These are phyloP conservation scores for Chydorus sphaericus DNA, from an alignment of 2,888 invertebrate genomes.

Conservation along the genomic window DNA sequence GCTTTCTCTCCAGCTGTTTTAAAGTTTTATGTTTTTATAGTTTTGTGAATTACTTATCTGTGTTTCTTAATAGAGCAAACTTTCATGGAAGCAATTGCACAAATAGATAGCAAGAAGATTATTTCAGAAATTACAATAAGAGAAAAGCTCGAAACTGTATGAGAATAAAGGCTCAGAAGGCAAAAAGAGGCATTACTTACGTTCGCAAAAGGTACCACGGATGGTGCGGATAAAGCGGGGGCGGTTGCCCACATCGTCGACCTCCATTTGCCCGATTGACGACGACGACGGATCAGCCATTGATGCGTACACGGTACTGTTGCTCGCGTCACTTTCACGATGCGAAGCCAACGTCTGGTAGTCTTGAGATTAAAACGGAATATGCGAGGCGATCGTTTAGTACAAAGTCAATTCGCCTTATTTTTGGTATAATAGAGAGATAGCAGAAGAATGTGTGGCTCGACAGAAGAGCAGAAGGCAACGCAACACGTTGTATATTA, in stretches of 20 bases:
- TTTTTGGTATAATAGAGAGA: background rate
- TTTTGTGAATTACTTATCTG: too few relatives aligned
- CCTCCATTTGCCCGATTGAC: constrained; percentile 20
- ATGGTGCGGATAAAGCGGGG: constrained; percentile 59
- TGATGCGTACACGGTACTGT: background rate
- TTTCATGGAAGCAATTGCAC: too few relatives aligned
- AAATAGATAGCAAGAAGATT: too few relatives aligned
- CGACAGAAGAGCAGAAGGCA: background rate
- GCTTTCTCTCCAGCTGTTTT: constrained; percentile 65
- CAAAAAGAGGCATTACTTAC: constrained; percentile 22
- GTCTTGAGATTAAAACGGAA: background rate
- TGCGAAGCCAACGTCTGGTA: background rate
- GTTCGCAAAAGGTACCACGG: constrained; percentile 41
- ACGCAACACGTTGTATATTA: too few relatives aligned
- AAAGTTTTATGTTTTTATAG: too few relatives aligned
- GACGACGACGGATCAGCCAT: constrained; percentile 7
- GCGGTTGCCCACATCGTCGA: constrained; percentile 25
- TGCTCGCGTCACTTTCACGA: constrained; percentile 6
- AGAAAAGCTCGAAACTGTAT: background rate
- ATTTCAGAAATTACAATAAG: too few relatives aligned
- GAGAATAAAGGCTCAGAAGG: background rate
- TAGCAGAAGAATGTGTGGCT: background rate
- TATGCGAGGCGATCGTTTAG: too few relatives aligned
- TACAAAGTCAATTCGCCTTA: too few relatives aligned
- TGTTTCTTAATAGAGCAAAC: too few relatives aligned